phyloP scores from a whole-genome alignment of 2,113 vertebrate species.

The Gobius niger region DNA sequence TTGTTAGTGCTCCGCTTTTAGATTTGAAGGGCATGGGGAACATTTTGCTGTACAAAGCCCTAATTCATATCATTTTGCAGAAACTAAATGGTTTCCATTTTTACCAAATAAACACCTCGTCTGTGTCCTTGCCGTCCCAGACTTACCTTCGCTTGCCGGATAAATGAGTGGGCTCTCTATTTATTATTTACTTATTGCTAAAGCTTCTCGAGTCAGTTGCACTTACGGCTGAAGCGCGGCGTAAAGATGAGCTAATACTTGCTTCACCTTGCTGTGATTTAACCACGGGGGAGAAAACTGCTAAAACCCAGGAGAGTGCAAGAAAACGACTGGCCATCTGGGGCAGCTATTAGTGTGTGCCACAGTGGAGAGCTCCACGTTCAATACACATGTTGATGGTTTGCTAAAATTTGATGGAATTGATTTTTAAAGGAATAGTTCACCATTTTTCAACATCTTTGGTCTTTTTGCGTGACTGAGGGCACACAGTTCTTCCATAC shows the following conservation, averaged over 20 bases:
- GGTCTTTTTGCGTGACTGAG: too few relatives aligned
- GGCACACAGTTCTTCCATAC: too few relatives aligned
- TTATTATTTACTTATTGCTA: constrained; percentile 5
- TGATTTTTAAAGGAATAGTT: too few relatives aligned
- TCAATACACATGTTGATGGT: constrained; percentile 5
- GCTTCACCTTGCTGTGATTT: constrained; percentile 20
- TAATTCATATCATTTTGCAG: background rate
- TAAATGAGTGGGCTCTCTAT: constrained; percentile 11
- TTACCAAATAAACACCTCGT: background rate
- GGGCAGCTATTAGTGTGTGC: constrained; percentile 11
- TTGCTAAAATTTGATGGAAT: background rate
- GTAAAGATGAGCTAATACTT: constrained; percentile 28
- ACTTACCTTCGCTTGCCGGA: constrained; percentile 21
- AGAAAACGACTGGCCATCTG: constrained; percentile 25
- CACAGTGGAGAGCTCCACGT: constrained; percentile 24
- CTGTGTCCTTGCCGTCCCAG: constrained; percentile 3
- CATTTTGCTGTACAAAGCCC: background rate
- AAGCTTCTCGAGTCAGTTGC: constrained; percentile 10
- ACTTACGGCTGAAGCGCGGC: constrained; percentile 18
- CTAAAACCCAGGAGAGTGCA: background rate
- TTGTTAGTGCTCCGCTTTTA: background rate
- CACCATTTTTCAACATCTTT: too few relatives aligned
- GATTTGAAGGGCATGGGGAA: background rate
- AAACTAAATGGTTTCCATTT: background rate
- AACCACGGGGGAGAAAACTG: constrained; percentile 7